Conservation (phyloP, 2,797 vertebrate genomes). For the Trachurus trachurus region DNA sequence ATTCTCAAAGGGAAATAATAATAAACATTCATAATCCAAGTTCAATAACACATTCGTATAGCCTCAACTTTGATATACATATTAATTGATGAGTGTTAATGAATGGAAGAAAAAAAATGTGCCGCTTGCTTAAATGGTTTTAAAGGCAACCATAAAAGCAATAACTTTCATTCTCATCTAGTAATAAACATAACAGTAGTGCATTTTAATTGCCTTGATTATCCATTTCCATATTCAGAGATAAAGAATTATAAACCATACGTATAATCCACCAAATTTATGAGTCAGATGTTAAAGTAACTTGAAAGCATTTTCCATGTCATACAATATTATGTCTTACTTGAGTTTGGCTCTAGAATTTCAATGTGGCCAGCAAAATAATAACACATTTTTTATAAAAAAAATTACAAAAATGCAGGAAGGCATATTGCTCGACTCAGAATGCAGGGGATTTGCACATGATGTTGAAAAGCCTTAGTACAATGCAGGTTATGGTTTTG, state of each 20-base stretch:
- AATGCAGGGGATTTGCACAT: conserved; percentile 82
- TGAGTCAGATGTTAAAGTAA: conserved; percentile 56
- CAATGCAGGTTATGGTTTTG: conserved; percentile 68
- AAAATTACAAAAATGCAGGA: conserved; percentile 53
- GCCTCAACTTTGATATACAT: conserved; percentile 52
- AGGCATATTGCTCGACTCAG: conserved; percentile 60
- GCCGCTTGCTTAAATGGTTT: conserved; percentile 65
- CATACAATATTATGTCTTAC: conserved; percentile 62
- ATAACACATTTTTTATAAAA: neutral
- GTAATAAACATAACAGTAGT: conserved; percentile 33
- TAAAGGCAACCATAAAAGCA: conserved; percentile 61
- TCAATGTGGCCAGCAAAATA: conserved; percentile 55
- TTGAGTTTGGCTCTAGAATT: conserved; percentile 66
- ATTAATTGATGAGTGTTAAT: conserved; percentile 31
- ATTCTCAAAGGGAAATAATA: conserved; percentile 48
- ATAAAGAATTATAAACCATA: conserved; percentile 32
- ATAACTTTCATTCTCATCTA: conserved; percentile 56
- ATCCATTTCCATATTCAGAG: conserved; percentile 35
- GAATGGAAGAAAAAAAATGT: conserved; percentile 32
- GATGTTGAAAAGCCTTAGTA: conserved; percentile 81
- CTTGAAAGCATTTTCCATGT: conserved; percentile 67
- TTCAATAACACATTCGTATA: conserved; percentile 53
- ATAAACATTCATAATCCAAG: conserved; percentile 39
- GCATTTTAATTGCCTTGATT: conserved; percentile 37
- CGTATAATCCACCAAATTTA: conserved; percentile 45